phyloP scores from a whole-genome alignment of 2,797 vertebrate genomes.

The Octomys mimax region DNA sequence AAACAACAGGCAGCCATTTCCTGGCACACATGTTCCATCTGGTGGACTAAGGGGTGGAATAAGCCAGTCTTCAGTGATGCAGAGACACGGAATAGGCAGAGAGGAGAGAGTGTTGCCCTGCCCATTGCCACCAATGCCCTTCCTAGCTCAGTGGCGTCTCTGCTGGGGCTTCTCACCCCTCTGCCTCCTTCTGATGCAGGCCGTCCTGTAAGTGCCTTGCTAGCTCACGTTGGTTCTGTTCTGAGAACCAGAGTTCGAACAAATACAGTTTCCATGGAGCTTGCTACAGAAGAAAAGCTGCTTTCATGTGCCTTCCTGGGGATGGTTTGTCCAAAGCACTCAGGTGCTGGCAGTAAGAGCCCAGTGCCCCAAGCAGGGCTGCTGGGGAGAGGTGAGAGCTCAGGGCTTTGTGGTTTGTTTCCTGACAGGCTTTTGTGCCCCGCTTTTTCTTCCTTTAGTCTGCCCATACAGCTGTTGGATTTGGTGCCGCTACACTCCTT shows the following conservation, averaged over 20 bases:
- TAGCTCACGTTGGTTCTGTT: neutral
- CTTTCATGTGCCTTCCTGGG: conserved; percentile 23
- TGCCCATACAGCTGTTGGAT: neutral
- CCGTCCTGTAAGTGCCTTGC: neutral
- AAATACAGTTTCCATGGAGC: conserved; percentile 13
- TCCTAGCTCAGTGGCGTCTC: neutral
- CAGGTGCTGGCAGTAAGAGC: neutral
- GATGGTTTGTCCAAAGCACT: neutral
- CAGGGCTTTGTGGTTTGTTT: neutral
- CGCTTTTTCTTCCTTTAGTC: neutral
- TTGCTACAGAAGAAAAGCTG: conserved; percentile 15
- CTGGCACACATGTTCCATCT: neutral
- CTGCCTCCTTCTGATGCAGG: neutral
- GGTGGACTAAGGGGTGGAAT: neutral
- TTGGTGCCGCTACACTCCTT: neutral
- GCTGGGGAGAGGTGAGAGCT: neutral
- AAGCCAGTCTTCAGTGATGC: neutral
- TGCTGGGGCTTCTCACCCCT: neutral
- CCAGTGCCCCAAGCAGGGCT: neutral
- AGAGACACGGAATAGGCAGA: neutral
- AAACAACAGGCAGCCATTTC: neutral
- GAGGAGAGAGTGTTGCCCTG: neutral
- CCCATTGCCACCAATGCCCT: neutral
- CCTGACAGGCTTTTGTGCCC: neutral
- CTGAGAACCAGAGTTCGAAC: conserved; percentile 28